A percentile compares a stretch with the other conserved stretches of the same genome.
Conservation (phyloP, 1,140 invertebrate species). For the Whitmania pigra region DNA sequence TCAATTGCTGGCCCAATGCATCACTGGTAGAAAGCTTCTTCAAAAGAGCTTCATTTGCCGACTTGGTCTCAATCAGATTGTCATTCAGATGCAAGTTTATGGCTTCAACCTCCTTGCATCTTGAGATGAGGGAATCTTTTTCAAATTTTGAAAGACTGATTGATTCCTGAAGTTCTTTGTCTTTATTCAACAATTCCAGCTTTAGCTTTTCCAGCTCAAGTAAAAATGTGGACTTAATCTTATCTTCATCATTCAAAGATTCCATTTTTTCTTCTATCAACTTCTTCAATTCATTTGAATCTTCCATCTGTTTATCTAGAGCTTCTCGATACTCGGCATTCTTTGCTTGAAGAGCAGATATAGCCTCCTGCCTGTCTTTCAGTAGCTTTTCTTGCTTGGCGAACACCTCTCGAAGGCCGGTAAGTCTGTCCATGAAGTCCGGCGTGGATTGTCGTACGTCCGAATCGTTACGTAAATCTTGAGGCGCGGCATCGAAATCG, state of each 20-base stretch:
- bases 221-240: background rate
- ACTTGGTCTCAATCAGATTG: background rate
- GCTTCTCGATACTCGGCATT: background rate
- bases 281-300: background rate
- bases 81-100: background rate
- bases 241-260: background rate
- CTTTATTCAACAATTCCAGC: background rate
- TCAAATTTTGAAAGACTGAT: background rate
- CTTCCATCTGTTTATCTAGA: background rate
- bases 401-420: no score
- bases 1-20: background rate
- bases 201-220: background rate
- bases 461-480: no score
- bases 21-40: slow-evolving; percentile 8
- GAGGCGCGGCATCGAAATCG: background rate
- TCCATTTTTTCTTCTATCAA: background rate
- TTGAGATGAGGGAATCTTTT: no score
- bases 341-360: background rate
- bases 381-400: no score
- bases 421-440: background rate
- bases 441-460: no score
- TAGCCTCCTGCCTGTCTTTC: no score
- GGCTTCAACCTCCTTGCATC: no score
- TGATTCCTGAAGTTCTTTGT: slow-evolving; percentile 2
- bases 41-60: background rate